These are phyloP conservation scores for Drosophila nannoptera DNA, from an alignment of 1,140 invertebrate genomes.

Conservation along the genomic window DNA sequence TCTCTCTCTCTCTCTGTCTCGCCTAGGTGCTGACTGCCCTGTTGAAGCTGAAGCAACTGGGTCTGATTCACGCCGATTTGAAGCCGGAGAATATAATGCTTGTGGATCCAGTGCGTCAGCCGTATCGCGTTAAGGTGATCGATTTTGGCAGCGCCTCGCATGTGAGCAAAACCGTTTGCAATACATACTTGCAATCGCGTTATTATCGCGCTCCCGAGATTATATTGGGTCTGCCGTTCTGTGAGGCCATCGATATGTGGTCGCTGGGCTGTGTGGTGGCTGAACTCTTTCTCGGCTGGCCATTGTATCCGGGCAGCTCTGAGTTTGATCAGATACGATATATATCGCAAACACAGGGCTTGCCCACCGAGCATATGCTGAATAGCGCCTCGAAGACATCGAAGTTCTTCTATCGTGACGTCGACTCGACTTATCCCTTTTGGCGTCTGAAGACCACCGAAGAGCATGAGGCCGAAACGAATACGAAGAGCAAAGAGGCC, in stretches of 20 bases:
- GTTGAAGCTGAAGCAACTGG: slow-evolving; percentile 97
- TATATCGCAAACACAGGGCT: slow-evolving; percentile 86
- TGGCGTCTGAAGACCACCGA: slow-evolving; percentile 98
- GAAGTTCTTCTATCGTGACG: slow-evolving; percentile 98
- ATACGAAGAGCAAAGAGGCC: slow-evolving; percentile 99
- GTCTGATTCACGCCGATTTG: slow-evolving; percentile 98
- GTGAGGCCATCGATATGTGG: slow-evolving; percentile 99
- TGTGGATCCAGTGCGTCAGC: slow-evolving; percentile 97
- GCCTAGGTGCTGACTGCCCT: slow-evolving; percentile 91
- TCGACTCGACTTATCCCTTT: slow-evolving; percentile 97
- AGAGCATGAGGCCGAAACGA: slow-evolving; percentile 98
- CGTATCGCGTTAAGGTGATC: slow-evolving; percentile 98
- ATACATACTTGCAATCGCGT: slow-evolving; percentile 99
- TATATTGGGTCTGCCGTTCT: slow-evolving; percentile 98
- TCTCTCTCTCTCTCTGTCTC: neutral
- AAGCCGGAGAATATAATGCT: slow-evolving; percentile 99
- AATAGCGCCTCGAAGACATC: slow-evolving; percentile 98
- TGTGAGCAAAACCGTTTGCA: slow-evolving; percentile 99
- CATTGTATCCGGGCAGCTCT: slow-evolving; percentile 98
- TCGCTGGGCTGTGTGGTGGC: slow-evolving; percentile 99
- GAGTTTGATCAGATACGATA: slow-evolving; percentile 99
- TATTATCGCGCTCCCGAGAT: slow-evolving; percentile 99
- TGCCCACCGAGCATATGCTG: slow-evolving; percentile 99
- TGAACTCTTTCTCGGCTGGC: slow-evolving; percentile 99
- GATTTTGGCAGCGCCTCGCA: slow-evolving; percentile 99